phyloP scores from a whole-genome alignment of 2,113 vertebrate species.

The Ptychochromis oligacanthus region DNA sequence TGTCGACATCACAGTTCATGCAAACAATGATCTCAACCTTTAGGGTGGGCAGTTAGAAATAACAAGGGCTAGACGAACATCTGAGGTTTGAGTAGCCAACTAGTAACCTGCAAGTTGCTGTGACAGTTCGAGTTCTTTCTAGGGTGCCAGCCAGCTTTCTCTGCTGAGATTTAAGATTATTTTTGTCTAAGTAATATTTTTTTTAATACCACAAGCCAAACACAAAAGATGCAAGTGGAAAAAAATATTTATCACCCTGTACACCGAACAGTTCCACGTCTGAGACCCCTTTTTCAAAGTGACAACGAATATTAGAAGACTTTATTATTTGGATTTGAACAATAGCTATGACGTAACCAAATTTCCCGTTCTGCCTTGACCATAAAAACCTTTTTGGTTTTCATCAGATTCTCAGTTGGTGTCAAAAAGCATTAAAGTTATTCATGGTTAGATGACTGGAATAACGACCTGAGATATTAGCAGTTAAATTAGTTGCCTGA shows the following conservation, averaged over 20 bases:
- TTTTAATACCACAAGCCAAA: too few species aligned
- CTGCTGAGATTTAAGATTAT: neutral
- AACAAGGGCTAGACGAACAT: neutral
- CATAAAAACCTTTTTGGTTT: neutral
- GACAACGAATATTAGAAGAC: neutral
- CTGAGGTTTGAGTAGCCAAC: neutral
- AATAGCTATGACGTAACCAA: neutral
- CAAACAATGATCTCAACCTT: neutral
- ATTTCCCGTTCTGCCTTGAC: neutral
- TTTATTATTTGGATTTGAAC: neutral
- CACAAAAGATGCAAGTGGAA: too few species aligned
- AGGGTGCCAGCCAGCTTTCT: neutral
- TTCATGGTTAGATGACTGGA: neutral
- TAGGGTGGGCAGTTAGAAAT: neutral
- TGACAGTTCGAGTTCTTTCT: neutral
- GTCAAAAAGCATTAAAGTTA: neutral
- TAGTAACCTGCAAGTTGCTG: neutral
- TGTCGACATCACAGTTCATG: neutral
- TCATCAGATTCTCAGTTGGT: rapidly evolving
- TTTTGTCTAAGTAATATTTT: neutral
- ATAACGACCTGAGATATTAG: neutral
- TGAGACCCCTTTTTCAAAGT: neutral
- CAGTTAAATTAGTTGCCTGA: neutral
- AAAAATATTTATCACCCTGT: neutral
- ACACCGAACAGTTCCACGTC: neutral